Evolutionary conservation across 64 coral and sea anemone genomes (phyloP).

Genomic region (Montipora foliosa): DNA sequence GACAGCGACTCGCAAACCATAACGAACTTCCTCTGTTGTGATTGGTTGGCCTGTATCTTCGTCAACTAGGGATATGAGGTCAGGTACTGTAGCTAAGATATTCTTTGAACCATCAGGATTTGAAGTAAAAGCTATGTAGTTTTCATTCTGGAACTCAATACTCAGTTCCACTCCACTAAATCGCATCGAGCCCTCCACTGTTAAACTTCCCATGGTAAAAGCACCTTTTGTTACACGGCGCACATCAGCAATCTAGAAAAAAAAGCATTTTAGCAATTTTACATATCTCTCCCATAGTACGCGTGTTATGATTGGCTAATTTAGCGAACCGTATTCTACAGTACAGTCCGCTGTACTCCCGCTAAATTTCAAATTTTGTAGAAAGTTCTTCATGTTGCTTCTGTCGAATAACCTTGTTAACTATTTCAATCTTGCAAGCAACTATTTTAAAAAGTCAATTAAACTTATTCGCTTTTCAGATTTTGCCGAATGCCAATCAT

Average conservation of each 20-base stretch:
- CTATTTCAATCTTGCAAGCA: too few species aligned
- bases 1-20: conserved; percentile 91
- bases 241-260: conserved; percentile 72
- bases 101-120: conserved; percentile 66
- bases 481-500: too few species aligned
- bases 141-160: conserved; percentile 94
- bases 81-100: conserved; percentile 77
- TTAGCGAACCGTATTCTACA: too few species aligned
- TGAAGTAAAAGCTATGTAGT: conserved; percentile 64
- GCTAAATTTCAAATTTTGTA: too few species aligned
- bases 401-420: too few species aligned
- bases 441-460: too few species aligned
- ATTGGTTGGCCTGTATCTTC: conserved; percentile 88
- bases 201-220: conserved; percentile 75
- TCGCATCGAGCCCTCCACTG: conserved; percentile 51
- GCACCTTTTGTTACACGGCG: conserved; percentile 61
- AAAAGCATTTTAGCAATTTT: not conserved
- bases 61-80: conserved; percentile 90
- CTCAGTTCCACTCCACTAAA: conserved; percentile 9
- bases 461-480: too few species aligned
- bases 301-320: too few species aligned
- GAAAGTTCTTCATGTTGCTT: too few species aligned
- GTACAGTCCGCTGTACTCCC: too few species aligned
- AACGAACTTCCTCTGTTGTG: conserved; percentile 88
- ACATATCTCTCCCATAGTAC: too few species aligned